Evolutionary conservation across 2,797 vertebrate genomes (phyloP), one percentile per base, ranked within the genome.

Genomic region (Remorina albescens): DNA sequence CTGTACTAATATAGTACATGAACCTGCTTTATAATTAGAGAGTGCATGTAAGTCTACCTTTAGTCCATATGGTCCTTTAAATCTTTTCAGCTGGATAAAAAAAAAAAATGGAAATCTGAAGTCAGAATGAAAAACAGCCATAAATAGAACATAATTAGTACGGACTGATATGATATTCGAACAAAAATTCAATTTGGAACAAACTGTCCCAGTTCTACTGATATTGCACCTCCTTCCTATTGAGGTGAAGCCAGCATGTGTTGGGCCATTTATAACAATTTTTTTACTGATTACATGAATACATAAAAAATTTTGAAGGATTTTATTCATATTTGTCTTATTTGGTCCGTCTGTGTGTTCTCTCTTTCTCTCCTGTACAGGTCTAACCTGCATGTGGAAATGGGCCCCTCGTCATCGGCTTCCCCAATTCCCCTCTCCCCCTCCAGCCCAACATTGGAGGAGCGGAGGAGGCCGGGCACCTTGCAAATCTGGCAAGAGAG

Each of bases 401-500:
- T 84, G 15, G 62, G 16, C 1, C 30, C 64, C 25, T 59, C 68
- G 0, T 80, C 81, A 0, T 76, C 84, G 0, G 3, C 71, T 8
- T 71, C 82, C 2, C 61, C 85, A 0, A 81, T 71, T 0, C 88
- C 84, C 3, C 28, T 82, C 28, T 89, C 88, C 0, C 91, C 88
- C 8, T 86, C 93, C 74, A 92, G 92, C 74, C 86, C 93, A 71
- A 75, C 86, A 10, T 64, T 92, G 18, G 96, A 97, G 84, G 96
- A 96, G 82, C 88, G 94, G 36, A 83, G 89, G 32, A 91, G 92
- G 30, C 97, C 96, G 0, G 95, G 96, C 8, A 95, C 93, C 6
- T 77, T 98, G 80, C 93, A 94, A 53, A 87, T 97, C 83, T 98
- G 97, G 97, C 96, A 96, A 90, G 96, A 98, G 81, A 90, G 96